Conservation (phyloP, 2,113 vertebrate species). For the Dromas ardeola region DNA sequence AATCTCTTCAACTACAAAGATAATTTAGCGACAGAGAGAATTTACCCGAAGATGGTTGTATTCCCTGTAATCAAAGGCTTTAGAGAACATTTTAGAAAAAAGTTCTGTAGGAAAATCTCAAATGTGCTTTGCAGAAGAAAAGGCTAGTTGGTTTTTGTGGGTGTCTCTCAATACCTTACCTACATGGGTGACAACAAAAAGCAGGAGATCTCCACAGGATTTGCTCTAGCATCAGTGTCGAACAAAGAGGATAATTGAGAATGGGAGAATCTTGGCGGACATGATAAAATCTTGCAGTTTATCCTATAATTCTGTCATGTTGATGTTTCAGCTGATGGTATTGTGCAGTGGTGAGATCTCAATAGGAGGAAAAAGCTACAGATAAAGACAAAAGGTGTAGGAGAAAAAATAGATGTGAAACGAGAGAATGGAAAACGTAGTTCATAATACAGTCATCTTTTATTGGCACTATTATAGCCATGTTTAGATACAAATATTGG, state of each 20-base stretch:
- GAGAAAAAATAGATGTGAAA: not conserved
- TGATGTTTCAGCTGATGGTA: not conserved
- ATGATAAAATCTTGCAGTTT: not conserved
- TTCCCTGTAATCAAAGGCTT: not conserved
- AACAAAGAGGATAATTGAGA: not conserved
- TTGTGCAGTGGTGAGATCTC: not conserved
- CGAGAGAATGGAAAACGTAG: not conserved
- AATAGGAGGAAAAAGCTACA: not conserved
- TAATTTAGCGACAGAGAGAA: not conserved
- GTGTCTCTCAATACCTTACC: not conserved
- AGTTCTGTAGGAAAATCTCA: not conserved
- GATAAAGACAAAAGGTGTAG: not conserved
- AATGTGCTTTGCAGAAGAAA: not conserved
- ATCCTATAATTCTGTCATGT: not conserved
- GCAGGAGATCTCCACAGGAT: not conserved
- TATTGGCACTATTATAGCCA: not conserved
- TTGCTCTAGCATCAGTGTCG: not conserved
- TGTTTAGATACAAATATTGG: not conserved
- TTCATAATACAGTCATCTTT: not conserved
- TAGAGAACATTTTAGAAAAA: not conserved
- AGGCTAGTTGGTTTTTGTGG: not conserved
- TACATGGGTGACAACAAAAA: not conserved
- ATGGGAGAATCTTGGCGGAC: not conserved
- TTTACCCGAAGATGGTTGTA: not conserved
- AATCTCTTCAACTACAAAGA: not conserved